Evolutionary conservation across 2,113 vertebrate genomes (phyloP), one percentile per base, ranked within the genome.

Genomic region (Bothrops jararaca): DNA sequence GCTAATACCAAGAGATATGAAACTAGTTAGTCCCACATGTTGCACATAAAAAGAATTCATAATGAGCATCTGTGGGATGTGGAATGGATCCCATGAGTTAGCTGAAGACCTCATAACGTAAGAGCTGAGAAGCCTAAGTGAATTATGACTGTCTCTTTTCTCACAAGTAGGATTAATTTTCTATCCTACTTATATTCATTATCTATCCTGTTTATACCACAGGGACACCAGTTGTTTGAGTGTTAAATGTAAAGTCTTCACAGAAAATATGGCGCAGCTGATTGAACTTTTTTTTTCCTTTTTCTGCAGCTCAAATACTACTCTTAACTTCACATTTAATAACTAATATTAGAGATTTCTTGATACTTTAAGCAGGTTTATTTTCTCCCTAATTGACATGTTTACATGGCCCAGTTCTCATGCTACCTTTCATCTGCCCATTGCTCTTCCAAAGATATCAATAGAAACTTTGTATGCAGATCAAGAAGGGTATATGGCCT

Each of bases 1-100:
- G 96, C 97, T 98, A 97, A 98, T 98, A 97, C 97, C 97, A 98
- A 95, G 97, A 98, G 98, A 98, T 97, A 97, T 96, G 98, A 97
- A 97, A 97, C 97, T 96, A 97, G 97, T 97, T 97, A 97, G 97
- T 97, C 97, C 97, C 97, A 98, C 98, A 98, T 97, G 97, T 98
- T 98, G 97, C 97, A 98, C 97, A 97, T 97, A 96, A 97, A 97
- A 97, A 98, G 97, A 98, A 98, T 98, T 97, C 95, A 95, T 98
- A 98, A 98, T 98, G 97, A 98, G 97, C 97, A 97, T 98, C 97
- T 97, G 97, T 96, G 97, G 97, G 96, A 96, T 96, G 96, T 95
- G 96, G 94, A 96, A 97, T 96, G 96, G 96, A 97, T 96, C 96
- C 97, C 97, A 96, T 87, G 96, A 97, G 96, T 97, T 96, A 96